Evolutionary conservation across 2,113 vertebrate species (phyloP), one percentile per base, ranked within the genome.

Genomic region (Clarias batrachus): DNA sequence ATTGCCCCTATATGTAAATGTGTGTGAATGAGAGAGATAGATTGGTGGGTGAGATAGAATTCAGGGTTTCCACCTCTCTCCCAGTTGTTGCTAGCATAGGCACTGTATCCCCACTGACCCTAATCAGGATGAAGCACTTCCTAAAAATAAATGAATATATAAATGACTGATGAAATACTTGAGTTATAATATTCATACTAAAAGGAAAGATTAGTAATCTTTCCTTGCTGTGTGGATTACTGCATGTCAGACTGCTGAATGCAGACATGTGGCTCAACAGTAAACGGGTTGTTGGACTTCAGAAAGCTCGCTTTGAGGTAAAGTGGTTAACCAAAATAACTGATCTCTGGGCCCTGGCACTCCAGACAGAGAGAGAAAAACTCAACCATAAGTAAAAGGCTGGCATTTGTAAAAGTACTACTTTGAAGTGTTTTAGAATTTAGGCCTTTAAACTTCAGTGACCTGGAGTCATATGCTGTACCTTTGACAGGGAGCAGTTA

Each of bases 291-390:
- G 84, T 83, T 80, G 81, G 65, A 87, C 70, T 76, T 84, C 54
- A 82, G 41, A 80, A 73, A 57, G 21, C 62, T 89, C n/a, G 78
- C 81, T 82, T 84, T 89, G 84, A 88, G 84, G 86, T 85, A 48
- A 78, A 59, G 79, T 90, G 87, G 87, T 90, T 85, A 84, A 88
- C 85, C 87, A 86, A 82, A 87, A 82, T 84, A 84, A 66, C 76
- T 78, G 23, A 66, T 80, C 57, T 85, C 60, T 89, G 82, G 52
- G 52, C 25, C 57, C 70, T 87, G 76, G 60, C 63, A 27, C 21
- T 70, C 78, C 37, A 60, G 65, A 48, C 71, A 76, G 52, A 60
- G 37, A 73, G 52, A 70, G 77, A 54, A 33, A 70, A 89, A 68
- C 56, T 52, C 54, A 80, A 59, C 52, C 41, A 17, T 71, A 89